Base-by-base conservation (phyloP, 2,888 invertebrate genomes). In the Cephus sareptanus region DNA sequence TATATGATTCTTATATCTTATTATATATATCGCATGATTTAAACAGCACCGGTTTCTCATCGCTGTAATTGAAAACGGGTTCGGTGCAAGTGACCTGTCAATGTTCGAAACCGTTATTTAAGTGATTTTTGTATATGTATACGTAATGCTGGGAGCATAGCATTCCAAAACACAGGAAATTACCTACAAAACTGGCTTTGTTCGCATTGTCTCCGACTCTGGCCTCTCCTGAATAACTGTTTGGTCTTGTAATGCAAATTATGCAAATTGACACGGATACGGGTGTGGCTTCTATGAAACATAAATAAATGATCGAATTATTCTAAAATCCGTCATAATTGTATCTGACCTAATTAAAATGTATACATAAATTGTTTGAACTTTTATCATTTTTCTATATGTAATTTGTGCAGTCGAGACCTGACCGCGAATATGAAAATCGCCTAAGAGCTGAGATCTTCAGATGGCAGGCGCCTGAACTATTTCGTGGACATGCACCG, bases 401-500 rank as follows among this genome's bases (percentile, higher is more conserved):
- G 11, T 15, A 31, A 71, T 71, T 30, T 71, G 71, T 77, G 3
- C 70, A 89, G 89, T 69, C 81, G 11, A 85, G 82, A 56, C 75
- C 77, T 12, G 79, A 80, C 11, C 84, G 81, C n/a, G 82, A 84
- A 75, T 89, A 84, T 78, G 88, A 89, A 74, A 83, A 86, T 34
- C 85, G 85, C 71, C 79, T 90, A 37, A 83, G 86, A 76, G 68
- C 83, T 23, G 90, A 90, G 77, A 84, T 88, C 74, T 89, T 83
- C 79, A 84, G 82, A 79, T 90, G 90, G 90, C 87, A 86, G 79
- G 88, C 89, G 15, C 90, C 90, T 4, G 89, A 89, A 79, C 77
- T 87, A 35, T 87, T 85, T 69, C 77, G 76, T n/a, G 83, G 85
- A 35, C 77, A 80, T 34, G 74, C 83, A 40, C 82, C 86, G 13